Base-by-base conservation (phyloP, 2,113 vertebrate species). In the Atrichornis clamosus region DNA sequence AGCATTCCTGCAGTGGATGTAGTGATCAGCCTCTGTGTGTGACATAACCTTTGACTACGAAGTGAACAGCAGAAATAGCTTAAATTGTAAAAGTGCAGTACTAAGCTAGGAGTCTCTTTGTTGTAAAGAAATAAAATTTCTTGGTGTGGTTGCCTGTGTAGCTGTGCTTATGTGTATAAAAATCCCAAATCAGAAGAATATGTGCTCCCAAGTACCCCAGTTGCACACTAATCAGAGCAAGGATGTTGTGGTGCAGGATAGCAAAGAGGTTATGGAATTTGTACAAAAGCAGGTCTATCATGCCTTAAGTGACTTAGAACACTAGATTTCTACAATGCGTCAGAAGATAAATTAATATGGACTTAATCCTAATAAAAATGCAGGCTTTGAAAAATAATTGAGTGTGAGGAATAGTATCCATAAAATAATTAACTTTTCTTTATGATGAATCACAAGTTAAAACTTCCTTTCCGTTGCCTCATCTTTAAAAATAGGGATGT, bases 401-500 rank as follows among this genome's bases (percentile, higher is more conserved):
- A 91, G 26, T 55, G 13, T 75, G 39, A 90, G 39, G 15, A 86
- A 55, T 33, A 74, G 16, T 81, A 72, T 72, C 59, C 62, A 49
- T 87, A 76, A 87, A 84, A 37, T 73, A 85, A 94, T 85, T 84
- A 86, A 64, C n/a, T 87, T 85, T 18, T 83, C 35, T 90, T 84
- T 42, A 30, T 82, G 58, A 63, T 85, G n/a, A 91, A 93, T 94
- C 58, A 78, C 59, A 84, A 44, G 37, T 49, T 58, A 79, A 92
- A 87, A 58, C 49, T 89, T 91, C 46, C 32, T 91, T 47, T 75
- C 37, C 82, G 74, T 62, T 5, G 4, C 33, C 39, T 82, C 62
- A 59, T 74, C 92, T 95, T 93, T 89, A 82, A 94, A 94, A 91
- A 73, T 64, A 91, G 23, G 5, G 4, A 75, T 82, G 49, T 82